Evolutionary conservation across 2,113 vertebrate genomes (phyloP).

Genomic region (Puffinus mauretanicus): DNA sequence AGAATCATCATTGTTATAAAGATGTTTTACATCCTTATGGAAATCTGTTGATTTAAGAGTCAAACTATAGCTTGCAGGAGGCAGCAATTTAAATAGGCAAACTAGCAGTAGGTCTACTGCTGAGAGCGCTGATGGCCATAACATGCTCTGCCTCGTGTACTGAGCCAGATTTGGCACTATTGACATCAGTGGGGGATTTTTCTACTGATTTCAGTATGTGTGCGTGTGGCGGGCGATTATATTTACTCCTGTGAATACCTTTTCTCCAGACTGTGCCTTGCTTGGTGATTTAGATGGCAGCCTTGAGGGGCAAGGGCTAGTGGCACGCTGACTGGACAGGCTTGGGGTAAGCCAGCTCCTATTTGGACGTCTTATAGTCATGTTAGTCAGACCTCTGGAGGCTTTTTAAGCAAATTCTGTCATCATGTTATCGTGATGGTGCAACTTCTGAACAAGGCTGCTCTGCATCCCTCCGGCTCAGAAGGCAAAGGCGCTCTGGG

Average conservation of each 20-base stretch:
- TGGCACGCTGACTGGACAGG: background rate
- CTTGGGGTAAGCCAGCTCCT: background rate
- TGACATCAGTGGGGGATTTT: rapidly evolving
- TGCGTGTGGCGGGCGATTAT: rapidly evolving
- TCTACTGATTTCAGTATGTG: background rate
- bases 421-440: rapidly evolving
- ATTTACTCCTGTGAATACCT: background rate
- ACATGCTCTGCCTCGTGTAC: rapidly evolving
- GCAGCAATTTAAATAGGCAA: background rate
- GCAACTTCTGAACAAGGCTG: background rate
- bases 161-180: background rate
- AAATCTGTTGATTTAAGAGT: background rate
- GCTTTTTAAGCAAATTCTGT: background rate
- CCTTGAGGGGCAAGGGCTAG: background rate
- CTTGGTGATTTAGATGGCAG: rapidly evolving
- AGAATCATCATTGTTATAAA: background rate
- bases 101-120: rapidly evolving
- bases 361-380: rapidly evolving
- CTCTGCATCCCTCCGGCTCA: background rate
- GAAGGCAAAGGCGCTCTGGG: background rate
- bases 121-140: background rate
- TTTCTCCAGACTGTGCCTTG: background rate
- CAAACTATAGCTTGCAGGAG: background rate
- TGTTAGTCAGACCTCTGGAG: rapidly evolving
- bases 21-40: background rate